phyloP scores from a whole-genome alignment of 2,113 vertebrate species.

The Grammomys dolichurus region DNA sequence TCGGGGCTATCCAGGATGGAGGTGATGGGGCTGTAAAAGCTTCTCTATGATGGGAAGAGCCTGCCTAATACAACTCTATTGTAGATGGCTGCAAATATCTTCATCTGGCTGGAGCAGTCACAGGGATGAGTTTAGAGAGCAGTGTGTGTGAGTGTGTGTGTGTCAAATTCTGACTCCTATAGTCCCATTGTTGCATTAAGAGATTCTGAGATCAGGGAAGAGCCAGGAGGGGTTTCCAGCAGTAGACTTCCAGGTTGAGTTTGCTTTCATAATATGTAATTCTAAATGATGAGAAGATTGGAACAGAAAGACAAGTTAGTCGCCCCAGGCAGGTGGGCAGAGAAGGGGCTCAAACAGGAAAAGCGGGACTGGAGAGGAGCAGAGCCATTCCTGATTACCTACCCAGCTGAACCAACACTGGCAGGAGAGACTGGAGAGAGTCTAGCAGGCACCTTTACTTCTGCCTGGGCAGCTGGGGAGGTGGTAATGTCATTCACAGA shows the following conservation, averaged over 20 bases:
- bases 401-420: background rate
- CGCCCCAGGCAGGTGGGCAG: background rate
- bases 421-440: background rate
- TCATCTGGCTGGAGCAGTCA: background rate
- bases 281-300: background rate
- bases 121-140: background rate
- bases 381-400: background rate
- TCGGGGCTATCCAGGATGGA: background rate
- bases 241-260: background rate
- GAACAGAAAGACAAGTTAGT: background rate
- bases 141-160: no score
- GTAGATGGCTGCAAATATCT: background rate
- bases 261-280: conserved; percentile 7
- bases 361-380: background rate
- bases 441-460: background rate
- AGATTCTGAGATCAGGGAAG: background rate
- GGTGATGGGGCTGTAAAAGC: background rate
- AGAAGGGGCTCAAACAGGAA: background rate
- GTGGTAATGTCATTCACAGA: conserved; percentile 60
- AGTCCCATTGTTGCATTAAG: background rate
- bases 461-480: conserved; percentile 48
- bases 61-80: background rate
- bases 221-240: background rate
- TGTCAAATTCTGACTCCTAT: background rate
- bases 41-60: background rate